Percentiles rank a stretch among this genome's conserved stretches.
Conservation (phyloP, 2,797 vertebrate genomes). For the Uromys caudimaculatus region DNA sequence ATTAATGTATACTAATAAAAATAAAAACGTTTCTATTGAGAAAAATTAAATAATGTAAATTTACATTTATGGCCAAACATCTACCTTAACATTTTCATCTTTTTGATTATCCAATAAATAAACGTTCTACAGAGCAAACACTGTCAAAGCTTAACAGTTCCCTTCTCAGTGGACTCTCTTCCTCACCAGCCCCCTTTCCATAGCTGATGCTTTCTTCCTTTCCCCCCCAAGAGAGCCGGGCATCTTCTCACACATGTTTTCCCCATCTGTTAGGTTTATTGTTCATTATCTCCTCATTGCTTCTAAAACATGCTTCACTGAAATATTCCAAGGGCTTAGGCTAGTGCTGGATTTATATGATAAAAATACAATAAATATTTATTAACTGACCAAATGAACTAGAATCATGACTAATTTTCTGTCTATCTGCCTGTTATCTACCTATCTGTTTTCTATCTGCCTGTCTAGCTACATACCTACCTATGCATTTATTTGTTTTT, state of each 20-base stretch:
- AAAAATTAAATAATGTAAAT: conserved; percentile 33
- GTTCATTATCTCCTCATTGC: not conserved
- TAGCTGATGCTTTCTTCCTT: not conserved
- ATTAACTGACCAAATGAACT: not conserved
- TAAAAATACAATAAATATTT: not conserved
- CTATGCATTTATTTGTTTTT: not conserved
- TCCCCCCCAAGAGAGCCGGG: not conserved
- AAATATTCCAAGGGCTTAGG: not conserved
- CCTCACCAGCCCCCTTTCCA: not conserved
- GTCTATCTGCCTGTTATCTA: not conserved
- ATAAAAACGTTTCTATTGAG: not conserved
- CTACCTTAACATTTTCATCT: conserved; percentile 1
- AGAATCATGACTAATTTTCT: not conserved
- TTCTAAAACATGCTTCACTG: not conserved
- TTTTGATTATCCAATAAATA: not conserved
- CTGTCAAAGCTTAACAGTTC: not conserved
- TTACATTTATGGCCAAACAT: not conserved
- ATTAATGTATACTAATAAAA: not conserved
- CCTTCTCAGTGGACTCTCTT: not conserved
- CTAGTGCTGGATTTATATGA: not conserved
- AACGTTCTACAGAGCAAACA: not conserved
- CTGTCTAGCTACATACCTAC: not conserved
- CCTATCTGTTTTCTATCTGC: not conserved
- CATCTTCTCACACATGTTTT: not conserved
- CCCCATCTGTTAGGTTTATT: not conserved